Conservation (phyloP, 2,888 invertebrate genomes). For the Lepidocyrtinus sp. region DNA sequence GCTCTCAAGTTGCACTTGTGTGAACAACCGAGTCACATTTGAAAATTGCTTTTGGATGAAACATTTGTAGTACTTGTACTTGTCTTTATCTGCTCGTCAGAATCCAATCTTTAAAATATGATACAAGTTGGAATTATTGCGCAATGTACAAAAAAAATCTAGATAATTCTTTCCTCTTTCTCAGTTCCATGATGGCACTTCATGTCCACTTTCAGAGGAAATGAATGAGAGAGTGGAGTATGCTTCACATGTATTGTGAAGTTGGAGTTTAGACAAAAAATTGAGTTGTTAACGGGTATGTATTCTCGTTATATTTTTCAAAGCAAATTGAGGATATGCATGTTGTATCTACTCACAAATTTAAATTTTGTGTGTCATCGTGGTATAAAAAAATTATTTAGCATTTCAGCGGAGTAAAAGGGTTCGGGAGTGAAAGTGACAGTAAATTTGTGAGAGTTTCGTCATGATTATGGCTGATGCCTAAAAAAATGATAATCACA, state of each 20-base stretch:
- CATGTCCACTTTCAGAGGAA: slow-evolving; percentile 48
- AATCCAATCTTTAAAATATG: too few species aligned
- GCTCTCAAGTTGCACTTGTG: not conserved
- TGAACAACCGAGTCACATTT: not conserved
- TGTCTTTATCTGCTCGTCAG: too few species aligned
- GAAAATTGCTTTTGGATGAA: too few species aligned
- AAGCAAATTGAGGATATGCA: not conserved
- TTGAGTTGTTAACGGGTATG: too few species aligned
- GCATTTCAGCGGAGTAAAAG: slow-evolving; percentile 39
- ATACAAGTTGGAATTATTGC: too few species aligned
- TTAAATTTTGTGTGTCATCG: not conserved
- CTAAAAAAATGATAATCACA: slow-evolving; percentile 27
- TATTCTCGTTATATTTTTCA: not conserved
- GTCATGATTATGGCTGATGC: slow-evolving; percentile 26
- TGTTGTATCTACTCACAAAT: not conserved
- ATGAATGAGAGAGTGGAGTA: slow-evolving; percentile 46
- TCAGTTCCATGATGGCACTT: slow-evolving; percentile 41
- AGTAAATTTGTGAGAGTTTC: slow-evolving; percentile 59
- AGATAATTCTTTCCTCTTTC: not conserved
- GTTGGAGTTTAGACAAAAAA: too few species aligned
- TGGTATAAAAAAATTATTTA: not conserved
- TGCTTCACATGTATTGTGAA: slow-evolving; percentile 21
- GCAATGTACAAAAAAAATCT: too few species aligned
- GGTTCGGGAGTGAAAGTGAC: slow-evolving; percentile 58
- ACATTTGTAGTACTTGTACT: too few species aligned